A percentile compares a stretch with the other conserved stretches of the same genome.
phyloP scores from a whole-genome alignment of 2,113 vertebrate species.

The Excalfactoria chinensis region DNA sequence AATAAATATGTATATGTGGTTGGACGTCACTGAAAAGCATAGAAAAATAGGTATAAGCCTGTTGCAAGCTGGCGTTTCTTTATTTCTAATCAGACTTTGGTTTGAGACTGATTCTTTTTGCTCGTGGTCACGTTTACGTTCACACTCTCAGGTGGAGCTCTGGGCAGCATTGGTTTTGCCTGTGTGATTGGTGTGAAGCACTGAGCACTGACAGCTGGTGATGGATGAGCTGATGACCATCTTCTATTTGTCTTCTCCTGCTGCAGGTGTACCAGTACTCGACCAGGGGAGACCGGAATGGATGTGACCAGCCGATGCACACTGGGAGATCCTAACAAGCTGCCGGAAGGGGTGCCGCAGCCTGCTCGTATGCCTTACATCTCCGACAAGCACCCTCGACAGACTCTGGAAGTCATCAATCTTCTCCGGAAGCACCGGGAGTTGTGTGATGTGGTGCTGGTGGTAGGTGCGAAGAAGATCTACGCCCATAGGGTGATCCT shows the following conservation, averaged over 20 bases:
- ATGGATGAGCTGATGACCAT: not conserved
- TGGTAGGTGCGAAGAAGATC: conserved; percentile 97
- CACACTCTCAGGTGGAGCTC: accelerated
- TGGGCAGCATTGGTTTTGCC: accelerated
- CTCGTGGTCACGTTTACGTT: not conserved
- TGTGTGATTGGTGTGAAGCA: accelerated
- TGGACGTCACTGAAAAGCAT: conserved; percentile 1
- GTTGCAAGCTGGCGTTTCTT: conserved; percentile 11
- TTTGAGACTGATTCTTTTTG: not conserved
- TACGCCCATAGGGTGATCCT: conserved; percentile 97
- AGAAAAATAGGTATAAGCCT: conserved; percentile 39
- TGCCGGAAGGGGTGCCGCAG: conserved; percentile 97
- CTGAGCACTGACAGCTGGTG: not conserved
- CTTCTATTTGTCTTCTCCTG: not conserved
- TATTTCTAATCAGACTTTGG: not conserved
- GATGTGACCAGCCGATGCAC: conserved; percentile 99
- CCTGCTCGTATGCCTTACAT: conserved; percentile 98
- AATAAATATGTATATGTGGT: not conserved
- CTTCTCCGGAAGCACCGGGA: conserved; percentile 96
- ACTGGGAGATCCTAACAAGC: conserved; percentile 97
- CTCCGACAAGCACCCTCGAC: conserved; percentile 97
- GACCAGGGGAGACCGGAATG: conserved; percentile 97
- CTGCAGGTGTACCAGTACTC: conserved; percentile 90
- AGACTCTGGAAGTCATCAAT: conserved; percentile 98
- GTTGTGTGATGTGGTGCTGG: conserved; percentile 96